A percentile compares a stretch with the other conserved stretches of the same genome.
phyloP scores from a whole-genome alignment of 2,888 invertebrate genomes.

The Oegoconia quadripuncta region DNA sequence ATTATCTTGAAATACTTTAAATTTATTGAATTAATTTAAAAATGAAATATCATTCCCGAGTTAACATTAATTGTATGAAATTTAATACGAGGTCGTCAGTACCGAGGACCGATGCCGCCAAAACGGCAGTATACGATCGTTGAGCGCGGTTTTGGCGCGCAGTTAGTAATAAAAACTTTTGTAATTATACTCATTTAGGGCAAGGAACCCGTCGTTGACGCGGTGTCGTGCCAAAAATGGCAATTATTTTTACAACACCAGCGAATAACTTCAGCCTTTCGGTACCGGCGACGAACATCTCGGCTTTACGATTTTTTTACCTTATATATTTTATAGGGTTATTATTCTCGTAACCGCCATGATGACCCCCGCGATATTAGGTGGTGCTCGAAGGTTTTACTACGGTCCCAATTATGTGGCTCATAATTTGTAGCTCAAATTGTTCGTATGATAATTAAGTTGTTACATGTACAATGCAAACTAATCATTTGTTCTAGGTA shows the following conservation, averaged over 20 bases:
- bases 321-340: background rate
- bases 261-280: slow-evolving; percentile 36
- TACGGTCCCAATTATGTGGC: too few species aligned
- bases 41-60: too few species aligned
- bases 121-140: slow-evolving; percentile 42
- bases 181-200: slow-evolving; percentile 75
- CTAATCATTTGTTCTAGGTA: too few species aligned
- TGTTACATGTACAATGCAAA: too few species aligned
- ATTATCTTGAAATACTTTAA: slow-evolving; percentile 28
- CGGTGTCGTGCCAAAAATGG: slow-evolving; percentile 72
- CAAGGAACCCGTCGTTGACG: slow-evolving; percentile 66
- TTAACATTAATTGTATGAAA: slow-evolving; percentile 31
- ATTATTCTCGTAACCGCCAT: background rate
- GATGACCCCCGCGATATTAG: too few species aligned
- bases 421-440: too few species aligned
- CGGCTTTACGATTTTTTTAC: slow-evolving; percentile 17
- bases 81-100: slow-evolving; percentile 34
- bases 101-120: slow-evolving; percentile 34
- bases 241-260: slow-evolving; percentile 66
- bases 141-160: slow-evolving; percentile 66
- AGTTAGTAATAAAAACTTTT: slow-evolving; percentile 75
- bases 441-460: too few species aligned
- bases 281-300: slow-evolving; percentile 9
- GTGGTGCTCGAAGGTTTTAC: too few species aligned
- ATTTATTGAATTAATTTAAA: too few species aligned